These are phyloP conservation scores for Aramus guarauna DNA, from an alignment of 2,113 vertebrate genomes.

Conservation along the genomic window DNA sequence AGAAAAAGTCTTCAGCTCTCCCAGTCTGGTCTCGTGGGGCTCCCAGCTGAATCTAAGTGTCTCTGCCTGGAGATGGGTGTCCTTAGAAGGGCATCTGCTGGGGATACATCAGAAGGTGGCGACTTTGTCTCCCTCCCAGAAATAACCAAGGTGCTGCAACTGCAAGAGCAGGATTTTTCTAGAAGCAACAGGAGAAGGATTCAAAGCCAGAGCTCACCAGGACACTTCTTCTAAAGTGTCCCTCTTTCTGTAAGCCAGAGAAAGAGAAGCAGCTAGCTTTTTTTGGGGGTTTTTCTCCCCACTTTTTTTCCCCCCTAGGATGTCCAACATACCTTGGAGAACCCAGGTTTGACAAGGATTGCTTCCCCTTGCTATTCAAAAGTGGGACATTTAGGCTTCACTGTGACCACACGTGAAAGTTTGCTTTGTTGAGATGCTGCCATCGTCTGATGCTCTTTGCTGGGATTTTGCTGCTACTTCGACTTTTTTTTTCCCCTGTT, in stretches of 20 bases:
- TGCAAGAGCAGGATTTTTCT: background rate
- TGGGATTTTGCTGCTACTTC: background rate
- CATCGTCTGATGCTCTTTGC: background rate
- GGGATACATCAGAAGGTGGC: background rate
- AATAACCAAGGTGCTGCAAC: background rate
- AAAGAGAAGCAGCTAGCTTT: background rate
- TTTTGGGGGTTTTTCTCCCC: rapidly evolving
- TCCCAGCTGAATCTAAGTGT: background rate
- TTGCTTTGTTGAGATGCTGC: background rate
- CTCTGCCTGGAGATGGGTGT: background rate
- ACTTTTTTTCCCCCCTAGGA: rapidly evolving
- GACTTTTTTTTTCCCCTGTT: too few species aligned
- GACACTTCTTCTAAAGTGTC: background rate
- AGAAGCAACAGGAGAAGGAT: background rate
- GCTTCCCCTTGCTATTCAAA: background rate
- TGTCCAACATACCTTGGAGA: background rate
- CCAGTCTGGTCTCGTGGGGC: background rate
- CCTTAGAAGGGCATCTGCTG: background rate
- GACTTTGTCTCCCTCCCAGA: background rate
- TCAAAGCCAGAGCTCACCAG: background rate
- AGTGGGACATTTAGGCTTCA: background rate
- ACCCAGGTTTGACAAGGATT: background rate
- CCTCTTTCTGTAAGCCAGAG: background rate
- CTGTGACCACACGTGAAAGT: background rate
- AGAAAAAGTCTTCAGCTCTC: background rate